Conservation (phyloP, 1,140 invertebrate species). For the Meloidogyne exigua region DNA sequence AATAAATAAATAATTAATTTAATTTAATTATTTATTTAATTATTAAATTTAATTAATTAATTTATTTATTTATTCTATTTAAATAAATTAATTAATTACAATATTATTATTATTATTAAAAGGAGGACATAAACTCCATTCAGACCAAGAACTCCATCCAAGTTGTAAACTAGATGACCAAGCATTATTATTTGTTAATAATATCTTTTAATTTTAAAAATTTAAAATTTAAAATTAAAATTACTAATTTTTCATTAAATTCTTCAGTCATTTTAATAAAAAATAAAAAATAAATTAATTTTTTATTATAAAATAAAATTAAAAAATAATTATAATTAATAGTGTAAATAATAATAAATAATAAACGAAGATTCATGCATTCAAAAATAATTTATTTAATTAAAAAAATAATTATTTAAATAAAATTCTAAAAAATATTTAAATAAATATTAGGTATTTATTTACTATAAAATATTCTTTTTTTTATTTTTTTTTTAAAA, state of each 20-base stretch:
- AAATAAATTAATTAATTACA: too few species aligned
- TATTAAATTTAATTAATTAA: too few species aligned
- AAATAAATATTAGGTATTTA: too few species aligned
- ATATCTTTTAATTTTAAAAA: too few species aligned
- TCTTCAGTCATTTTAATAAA: background rate
- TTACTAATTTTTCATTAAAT: background rate
- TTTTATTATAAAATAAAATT: background rate
- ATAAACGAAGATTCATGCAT: conserved; percentile 12
- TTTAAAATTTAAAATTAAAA: background rate
- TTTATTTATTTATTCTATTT: too few species aligned
- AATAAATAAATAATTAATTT: too few species aligned
- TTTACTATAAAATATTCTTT: background rate
- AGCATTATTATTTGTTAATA: background rate
- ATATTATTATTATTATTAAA: too few species aligned
- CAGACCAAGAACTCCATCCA: conserved; percentile 1
- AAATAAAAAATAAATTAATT: background rate
- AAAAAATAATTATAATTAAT: conserved; percentile 2
- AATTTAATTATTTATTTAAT: too few species aligned
- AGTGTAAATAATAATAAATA: background rate
- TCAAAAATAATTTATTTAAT: conserved; percentile 15
- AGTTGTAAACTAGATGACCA: background rate
- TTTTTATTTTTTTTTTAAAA: conserved; percentile 6
- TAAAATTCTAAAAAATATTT: conserved; percentile 16
- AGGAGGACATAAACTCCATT: background rate
- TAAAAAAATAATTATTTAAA: too few species aligned